Evolutionary conservation across 2,797 vertebrate species (phyloP).

Genomic region (Dallia pectoralis): DNA sequence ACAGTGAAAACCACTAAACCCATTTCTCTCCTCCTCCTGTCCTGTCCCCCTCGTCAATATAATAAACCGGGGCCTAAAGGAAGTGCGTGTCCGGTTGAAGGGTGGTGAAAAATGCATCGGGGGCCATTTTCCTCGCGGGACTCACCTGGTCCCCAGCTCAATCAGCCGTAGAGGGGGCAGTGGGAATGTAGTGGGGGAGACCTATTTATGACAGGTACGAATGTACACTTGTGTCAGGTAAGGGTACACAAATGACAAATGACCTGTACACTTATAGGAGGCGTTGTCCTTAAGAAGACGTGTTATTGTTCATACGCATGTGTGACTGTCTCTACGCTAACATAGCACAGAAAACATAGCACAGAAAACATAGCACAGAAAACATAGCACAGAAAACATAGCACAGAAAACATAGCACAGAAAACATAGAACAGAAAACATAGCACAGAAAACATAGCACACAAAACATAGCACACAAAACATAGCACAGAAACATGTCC

Average conservation of each 20-base stretch:
- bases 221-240: conserved; percentile 9
- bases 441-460: no score
- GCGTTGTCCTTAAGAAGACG: not conserved
- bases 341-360: no score
- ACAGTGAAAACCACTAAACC: conserved; percentile 10
- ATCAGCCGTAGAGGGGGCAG: conserved; percentile 17
- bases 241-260: conserved; percentile 5
- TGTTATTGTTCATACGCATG: not conserved
- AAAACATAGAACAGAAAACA: no score
- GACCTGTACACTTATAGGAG: not conserved
- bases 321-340: not conserved
- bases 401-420: no score
- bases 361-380: no score
- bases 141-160: conserved; percentile 19
- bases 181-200: conserved; percentile 9
- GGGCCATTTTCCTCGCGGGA: conserved; percentile 7
- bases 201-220: conserved; percentile 15
- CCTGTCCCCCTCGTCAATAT: not conserved
- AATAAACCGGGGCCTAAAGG: not conserved
- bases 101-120: conserved; percentile 6
- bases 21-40: not conserved
- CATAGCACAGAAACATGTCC: not conserved
- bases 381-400: no score
- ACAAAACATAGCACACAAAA: no score
- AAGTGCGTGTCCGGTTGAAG: not conserved